Conservation (phyloP, 2,113 vertebrate species). For the Antechinus stuartii region DNA sequence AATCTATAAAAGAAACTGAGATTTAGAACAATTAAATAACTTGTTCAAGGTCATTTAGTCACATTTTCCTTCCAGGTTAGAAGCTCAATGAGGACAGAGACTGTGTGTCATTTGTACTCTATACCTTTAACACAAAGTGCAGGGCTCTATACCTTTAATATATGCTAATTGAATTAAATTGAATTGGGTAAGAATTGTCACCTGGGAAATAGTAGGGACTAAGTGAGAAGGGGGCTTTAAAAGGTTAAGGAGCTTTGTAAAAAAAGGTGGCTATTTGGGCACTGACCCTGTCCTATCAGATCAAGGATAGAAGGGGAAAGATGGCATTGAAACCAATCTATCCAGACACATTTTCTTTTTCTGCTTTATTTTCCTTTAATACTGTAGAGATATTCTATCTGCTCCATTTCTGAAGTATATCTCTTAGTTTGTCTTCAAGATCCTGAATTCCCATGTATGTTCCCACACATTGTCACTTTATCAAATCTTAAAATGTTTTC, state of each 20-base stretch:
- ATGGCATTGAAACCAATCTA: not conserved
- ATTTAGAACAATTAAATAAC: no score
- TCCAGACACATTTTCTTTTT: not conserved
- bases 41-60: not conserved
- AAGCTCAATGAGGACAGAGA: not conserved
- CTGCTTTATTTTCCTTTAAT: not conserved
- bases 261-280: not conserved
- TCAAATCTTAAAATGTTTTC: not conserved
- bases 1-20: not conserved
- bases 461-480: slow-evolving; percentile 7
- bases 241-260: not conserved
- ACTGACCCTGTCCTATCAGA: not conserved
- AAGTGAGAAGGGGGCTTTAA: not conserved
- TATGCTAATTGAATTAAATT: not conserved
- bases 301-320: not conserved
- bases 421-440: not conserved
- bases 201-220: not conserved
- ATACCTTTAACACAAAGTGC: not conserved
- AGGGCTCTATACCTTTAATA: not conserved
- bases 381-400: not conserved
- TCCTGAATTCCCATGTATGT: not conserved
- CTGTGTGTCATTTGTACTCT: not conserved
- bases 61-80: not conserved
- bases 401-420: not conserved
- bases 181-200: not conserved